Percentiles rank a stretch among this genome's conserved stretches.
Conservation (phyloP, 2,888 invertebrate species). For the Philaethria dido region DNA sequence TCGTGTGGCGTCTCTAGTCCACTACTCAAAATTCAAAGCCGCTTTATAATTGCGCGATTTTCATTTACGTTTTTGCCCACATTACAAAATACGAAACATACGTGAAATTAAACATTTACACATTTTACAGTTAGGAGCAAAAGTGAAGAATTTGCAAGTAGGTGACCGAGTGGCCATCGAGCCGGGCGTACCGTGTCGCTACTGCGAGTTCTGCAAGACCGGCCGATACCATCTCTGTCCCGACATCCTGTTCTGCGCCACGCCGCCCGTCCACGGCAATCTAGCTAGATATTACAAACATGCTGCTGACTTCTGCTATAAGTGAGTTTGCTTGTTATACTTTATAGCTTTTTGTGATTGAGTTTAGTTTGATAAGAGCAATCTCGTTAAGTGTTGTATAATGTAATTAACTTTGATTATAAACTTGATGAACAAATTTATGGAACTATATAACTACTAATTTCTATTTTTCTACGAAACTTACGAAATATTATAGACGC, state of each 20-base stretch:
- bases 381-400: neutral
- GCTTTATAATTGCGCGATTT: no score
- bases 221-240: constrained; percentile 96
- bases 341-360: neutral
- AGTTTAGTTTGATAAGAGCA: constrained; percentile 4
- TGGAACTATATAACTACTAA: no score
- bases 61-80: neutral
- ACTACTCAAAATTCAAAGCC: no score
- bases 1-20: no score
- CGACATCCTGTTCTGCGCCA: constrained; percentile 96
- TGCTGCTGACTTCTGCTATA: constrained; percentile 94
- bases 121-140: constrained; percentile 65
- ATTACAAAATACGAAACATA: no score
- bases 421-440: no score
- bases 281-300: constrained; percentile 94
- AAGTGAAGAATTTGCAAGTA: constrained; percentile 87
- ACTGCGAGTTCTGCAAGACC: constrained; percentile 92
- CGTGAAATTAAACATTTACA: neutral
- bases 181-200: constrained; percentile 95
- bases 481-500: no score
- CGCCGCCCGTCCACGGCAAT: constrained; percentile 96
- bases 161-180: constrained; percentile 98
- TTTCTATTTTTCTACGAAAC: no score
- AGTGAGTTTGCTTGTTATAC: constrained; percentile 74
- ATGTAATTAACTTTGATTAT: neutral